Evolutionary conservation across 1,140 invertebrate genomes (phyloP).

Genomic region (Whitmania pigra): DNA sequence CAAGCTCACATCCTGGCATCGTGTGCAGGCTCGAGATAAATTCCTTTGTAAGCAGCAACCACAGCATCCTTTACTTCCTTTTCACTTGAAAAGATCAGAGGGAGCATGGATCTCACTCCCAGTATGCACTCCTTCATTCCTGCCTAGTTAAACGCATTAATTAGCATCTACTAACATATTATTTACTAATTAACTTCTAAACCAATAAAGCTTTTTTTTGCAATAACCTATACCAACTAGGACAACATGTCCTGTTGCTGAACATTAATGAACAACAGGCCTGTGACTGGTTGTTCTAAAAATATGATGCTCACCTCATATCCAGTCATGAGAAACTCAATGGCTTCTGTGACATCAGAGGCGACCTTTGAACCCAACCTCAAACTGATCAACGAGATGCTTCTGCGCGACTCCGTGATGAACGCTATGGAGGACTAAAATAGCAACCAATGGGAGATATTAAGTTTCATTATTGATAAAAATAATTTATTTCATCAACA

Average conservation of each 20-base stretch:
- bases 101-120: slow-evolving; percentile 50
- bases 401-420: slow-evolving; percentile 52
- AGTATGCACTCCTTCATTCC: not conserved
- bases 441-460: slow-evolving; percentile 13
- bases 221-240: no score
- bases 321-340: slow-evolving; percentile 63
- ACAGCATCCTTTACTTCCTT: slow-evolving; percentile 52
- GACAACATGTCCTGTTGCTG: no score
- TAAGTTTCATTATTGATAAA: no score
- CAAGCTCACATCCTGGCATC: not conserved
- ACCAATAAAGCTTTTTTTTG: no score
- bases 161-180: no score
- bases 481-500: no score
- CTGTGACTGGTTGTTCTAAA: no score
- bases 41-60: slow-evolving; percentile 50
- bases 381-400: slow-evolving; percentile 57
- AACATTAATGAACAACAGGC: no score
- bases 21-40: slow-evolving; percentile 45
- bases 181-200: no score
- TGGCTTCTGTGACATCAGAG: slow-evolving; percentile 66
- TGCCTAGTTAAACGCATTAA: not conserved
- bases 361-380: slow-evolving; percentile 60
- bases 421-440: slow-evolving; percentile 54
- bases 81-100: slow-evolving; percentile 60
- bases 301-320: slow-evolving; percentile 53